These are phyloP conservation scores for Turdus rufiventris DNA, from an alignment of 2,113 vertebrate genomes.

Conservation along the genomic window DNA sequence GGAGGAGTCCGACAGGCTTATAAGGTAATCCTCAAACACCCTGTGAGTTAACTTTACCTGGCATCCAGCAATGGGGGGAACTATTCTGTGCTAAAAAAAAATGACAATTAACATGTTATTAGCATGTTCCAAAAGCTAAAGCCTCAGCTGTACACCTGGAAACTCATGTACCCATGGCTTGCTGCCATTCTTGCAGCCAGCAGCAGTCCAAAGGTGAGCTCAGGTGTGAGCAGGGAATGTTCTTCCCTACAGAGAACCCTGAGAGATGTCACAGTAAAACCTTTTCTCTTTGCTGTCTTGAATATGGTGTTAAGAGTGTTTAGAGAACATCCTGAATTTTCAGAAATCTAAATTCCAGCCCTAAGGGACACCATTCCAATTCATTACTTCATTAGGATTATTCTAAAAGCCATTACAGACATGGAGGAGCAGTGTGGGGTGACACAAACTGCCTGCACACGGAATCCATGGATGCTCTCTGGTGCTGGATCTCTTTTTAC, in stretches of 20 bases:
- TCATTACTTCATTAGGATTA: not conserved
- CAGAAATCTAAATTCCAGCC: not conserved
- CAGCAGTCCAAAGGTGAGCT: not conserved
- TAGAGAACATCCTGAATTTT: not conserved
- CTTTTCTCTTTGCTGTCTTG: not conserved
- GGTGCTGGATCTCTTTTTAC: not conserved
- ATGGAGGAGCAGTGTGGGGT: not conserved
- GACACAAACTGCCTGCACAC: not conserved
- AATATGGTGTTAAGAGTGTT: not conserved
- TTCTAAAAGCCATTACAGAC: not conserved
- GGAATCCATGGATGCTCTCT: not conserved
- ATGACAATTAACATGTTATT: not conserved
- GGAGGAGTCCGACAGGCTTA: slow-evolving; percentile 95
- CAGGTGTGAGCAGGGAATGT: not conserved
- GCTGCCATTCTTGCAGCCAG: not conserved
- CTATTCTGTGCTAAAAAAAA: not conserved
- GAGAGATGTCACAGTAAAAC: not conserved
- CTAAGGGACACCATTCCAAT: not conserved
- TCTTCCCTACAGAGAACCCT: not conserved
- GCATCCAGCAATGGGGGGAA: not conserved
- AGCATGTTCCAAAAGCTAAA: not conserved
- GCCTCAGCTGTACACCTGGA: not conserved
- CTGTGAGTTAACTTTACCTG: not conserved
- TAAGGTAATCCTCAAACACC: slow-evolving; percentile 74
- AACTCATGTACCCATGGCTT: not conserved